These are phyloP conservation scores for Pherbina coryleti DNA, from an alignment of 2,888 invertebrate genomes.

Conservation along the genomic window DNA sequence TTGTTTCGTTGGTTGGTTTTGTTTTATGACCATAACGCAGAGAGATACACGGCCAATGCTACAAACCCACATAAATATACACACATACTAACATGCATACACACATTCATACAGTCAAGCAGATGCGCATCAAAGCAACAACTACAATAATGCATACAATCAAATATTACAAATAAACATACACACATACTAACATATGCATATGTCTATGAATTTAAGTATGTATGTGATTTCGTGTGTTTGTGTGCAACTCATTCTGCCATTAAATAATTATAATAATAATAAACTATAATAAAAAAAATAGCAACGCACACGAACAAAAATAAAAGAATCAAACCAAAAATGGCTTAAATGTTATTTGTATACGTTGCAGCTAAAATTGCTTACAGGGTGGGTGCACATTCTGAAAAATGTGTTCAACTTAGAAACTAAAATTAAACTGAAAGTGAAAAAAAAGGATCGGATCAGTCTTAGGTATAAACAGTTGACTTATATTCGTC, in stretches of 20 bases:
- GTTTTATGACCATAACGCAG: constrained; percentile 65
- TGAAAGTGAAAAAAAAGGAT: too few species aligned
- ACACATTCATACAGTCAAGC: not conserved
- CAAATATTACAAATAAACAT: too few species aligned
- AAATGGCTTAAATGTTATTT: constrained; percentile 64
- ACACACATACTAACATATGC: not conserved
- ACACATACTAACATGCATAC: constrained; percentile 1
- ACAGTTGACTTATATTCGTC: too few species aligned
- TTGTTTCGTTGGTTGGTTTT: constrained; percentile 59
- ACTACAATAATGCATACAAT: not conserved
- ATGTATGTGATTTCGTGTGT: constrained; percentile 39
- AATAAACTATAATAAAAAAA: too few species aligned
- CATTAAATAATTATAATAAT: not conserved
- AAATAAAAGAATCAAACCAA: constrained; percentile 45
- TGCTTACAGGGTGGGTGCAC: constrained; percentile 1
- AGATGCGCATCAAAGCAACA: not conserved
- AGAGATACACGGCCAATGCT: constrained; percentile 41
- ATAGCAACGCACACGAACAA: too few species aligned
- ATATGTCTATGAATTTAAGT: constrained; percentile 30
- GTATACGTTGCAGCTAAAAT: constrained; percentile 51
- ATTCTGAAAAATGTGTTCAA: not conserved
- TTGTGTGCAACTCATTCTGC: constrained; percentile 32
- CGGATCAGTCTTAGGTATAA: too few species aligned
- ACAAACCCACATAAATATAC: not conserved
- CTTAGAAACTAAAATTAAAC: not conserved